Conservation (phyloP, 2,888 invertebrate genomes). For the Nipponacmea schrenckii region DNA sequence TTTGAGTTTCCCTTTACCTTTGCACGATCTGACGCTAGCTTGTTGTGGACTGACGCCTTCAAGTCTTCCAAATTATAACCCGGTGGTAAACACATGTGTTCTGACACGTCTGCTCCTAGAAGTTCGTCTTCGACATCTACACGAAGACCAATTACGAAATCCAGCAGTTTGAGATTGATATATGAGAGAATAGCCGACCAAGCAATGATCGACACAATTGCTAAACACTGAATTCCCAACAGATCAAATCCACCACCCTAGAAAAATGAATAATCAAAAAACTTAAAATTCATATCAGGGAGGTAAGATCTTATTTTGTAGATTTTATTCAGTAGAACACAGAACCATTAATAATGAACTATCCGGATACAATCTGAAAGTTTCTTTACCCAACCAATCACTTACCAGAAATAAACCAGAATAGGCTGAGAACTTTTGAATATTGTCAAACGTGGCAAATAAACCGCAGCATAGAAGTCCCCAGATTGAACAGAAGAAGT, state of each 20-base stretch:
- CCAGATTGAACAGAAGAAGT: conserved; percentile 26
- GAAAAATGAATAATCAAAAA: neutral
- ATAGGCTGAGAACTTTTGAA: conserved; percentile 9
- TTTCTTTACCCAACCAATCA: too few species aligned
- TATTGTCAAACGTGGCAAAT: conserved; percentile 24
- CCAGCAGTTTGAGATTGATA: conserved; percentile 72
- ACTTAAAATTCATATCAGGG: too few species aligned
- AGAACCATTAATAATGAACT: too few species aligned
- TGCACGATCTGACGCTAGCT: neutral
- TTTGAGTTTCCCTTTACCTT: neutral
- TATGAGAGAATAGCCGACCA: conserved; percentile 84
- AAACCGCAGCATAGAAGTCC: conserved; percentile 27
- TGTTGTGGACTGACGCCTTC: neutral
- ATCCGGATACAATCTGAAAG: too few species aligned
- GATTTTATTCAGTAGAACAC: too few species aligned
- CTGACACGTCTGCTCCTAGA: conserved; percentile 88
- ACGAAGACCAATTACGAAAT: conserved; percentile 71
- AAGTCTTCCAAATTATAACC: neutral
- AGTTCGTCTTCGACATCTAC: conserved; percentile 88
- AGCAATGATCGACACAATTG: conserved; percentile 76
- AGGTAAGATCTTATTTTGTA: too few species aligned
- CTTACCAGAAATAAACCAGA: too few species aligned
- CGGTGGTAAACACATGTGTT: conserved; percentile 72
- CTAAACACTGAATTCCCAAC: conserved; percentile 83
- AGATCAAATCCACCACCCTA: conserved; percentile 85